A percentile compares a stretch with the other conserved stretches of the same genome.
Evolutionary conservation across 2,797 vertebrate species (phyloP).

Genomic region (Chelonia mydas): DNA sequence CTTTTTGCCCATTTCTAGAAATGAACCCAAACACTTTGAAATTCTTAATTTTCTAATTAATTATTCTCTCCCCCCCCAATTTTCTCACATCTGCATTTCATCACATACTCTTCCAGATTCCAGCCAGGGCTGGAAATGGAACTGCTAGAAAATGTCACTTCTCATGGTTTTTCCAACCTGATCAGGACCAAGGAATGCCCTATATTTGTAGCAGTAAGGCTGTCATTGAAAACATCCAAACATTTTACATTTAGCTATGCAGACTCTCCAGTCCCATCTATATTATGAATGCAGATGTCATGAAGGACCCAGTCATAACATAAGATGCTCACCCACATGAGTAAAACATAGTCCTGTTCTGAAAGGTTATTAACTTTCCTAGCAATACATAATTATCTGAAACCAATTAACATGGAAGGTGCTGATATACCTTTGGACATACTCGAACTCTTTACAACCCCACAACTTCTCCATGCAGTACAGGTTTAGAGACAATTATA

Average conservation of each 20-base stretch:
- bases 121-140: slow-evolving; percentile 15
- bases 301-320: background rate
- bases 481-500: slow-evolving; percentile 8
- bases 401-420: background rate
- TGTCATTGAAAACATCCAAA: background rate
- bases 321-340: background rate
- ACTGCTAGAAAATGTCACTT: slow-evolving; percentile 18
- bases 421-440: background rate
- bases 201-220: background rate
- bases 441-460: background rate
- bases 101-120: background rate
- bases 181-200: background rate
- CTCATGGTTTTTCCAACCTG: slow-evolving; percentile 1
- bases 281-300: slow-evolving; percentile 4
- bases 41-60: slow-evolving; percentile 21
- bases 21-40: background rate
- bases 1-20: slow-evolving; percentile 1
- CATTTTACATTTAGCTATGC: slow-evolving; percentile 9
- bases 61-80: background rate
- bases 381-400: background rate
- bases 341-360: background rate
- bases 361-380: background rate
- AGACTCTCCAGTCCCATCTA: background rate
- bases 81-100: background rate
- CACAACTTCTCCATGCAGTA: background rate